These are phyloP conservation scores for Chironomus tentans DNA, from an alignment of 2,888 invertebrate genomes.

Conservation along the genomic window DNA sequence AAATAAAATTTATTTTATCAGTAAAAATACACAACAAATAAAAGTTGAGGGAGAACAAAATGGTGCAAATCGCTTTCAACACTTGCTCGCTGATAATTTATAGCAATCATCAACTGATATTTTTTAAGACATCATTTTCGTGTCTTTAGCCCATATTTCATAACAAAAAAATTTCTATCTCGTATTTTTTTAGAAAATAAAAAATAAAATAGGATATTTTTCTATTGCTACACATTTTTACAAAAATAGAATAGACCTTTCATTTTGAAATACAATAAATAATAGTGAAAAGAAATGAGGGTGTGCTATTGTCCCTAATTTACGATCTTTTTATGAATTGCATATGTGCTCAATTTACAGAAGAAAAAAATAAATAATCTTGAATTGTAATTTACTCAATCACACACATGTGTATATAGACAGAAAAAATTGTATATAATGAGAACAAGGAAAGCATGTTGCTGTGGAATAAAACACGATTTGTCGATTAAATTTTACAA, in stretches of 20 bases:
- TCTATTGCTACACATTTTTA: background rate
- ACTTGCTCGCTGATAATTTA: conserved; percentile 11
- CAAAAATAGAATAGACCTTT: too few relatives aligned
- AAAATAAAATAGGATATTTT: background rate
- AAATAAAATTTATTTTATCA: background rate
- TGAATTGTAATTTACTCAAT: background rate
- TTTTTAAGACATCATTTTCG: background rate
- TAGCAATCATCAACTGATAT: conserved; percentile 10
- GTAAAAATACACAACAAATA: background rate
- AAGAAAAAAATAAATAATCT: background rate
- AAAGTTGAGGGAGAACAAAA: background rate
- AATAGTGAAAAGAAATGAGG: background rate
- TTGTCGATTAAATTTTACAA: conserved; percentile 11
- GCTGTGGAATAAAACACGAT: background rate
- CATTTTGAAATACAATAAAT: too few relatives aligned
- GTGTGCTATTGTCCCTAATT: conserved; percentile 14
- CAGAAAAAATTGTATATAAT: too few relatives aligned
- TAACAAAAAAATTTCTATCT: too few relatives aligned
- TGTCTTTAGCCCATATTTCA: background rate
- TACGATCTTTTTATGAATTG: conserved; percentile 18
- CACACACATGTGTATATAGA: background rate
- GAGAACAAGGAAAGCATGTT: too few relatives aligned
- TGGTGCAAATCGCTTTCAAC: conserved; percentile 11
- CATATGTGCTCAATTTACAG: background rate
- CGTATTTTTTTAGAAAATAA: background rate